These are phyloP conservation scores for Nasonia oneida DNA, from an alignment of 2,888 invertebrate species.

Conservation along the genomic window DNA sequence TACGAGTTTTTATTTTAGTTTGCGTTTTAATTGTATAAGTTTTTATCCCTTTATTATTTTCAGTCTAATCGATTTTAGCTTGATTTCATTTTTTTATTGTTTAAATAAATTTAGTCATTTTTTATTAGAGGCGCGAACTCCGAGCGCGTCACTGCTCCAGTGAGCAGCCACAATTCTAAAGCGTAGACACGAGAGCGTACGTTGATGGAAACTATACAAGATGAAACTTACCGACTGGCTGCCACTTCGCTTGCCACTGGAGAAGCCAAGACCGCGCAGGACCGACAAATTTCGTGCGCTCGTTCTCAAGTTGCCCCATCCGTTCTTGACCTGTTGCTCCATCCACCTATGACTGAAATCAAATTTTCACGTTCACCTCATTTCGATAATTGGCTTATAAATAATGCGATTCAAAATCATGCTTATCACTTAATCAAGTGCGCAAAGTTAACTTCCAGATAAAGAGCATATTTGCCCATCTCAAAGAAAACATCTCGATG, in stretches of 20 bases:
- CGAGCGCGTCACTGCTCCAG: no score
- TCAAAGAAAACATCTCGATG: not conserved
- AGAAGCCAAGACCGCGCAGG: slow-evolving; percentile 67
- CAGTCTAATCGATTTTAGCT: no score
- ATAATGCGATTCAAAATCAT: not conserved
- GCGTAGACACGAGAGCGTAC: not conserved
- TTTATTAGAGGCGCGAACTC: no score
- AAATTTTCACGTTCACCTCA: slow-evolving; percentile 23
- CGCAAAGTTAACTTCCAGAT: not conserved
- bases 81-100: no score
- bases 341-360: slow-evolving; percentile 65
- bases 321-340: slow-evolving; percentile 74
- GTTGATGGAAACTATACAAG: not conserved
- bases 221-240: slow-evolving; percentile 71
- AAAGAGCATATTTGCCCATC: not conserved
- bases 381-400: not conserved
- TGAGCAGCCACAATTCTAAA: no score
- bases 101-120: no score
- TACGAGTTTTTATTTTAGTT: no score
- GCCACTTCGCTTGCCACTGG: slow-evolving; percentile 64
- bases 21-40: no score
- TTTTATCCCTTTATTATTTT: no score
- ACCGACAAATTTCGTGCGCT: slow-evolving; percentile 72
- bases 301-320: slow-evolving; percentile 73
- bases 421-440: not conserved